Base-by-base conservation (phyloP, 2,888 invertebrate genomes). In the Anarsia innoxiella region DNA sequence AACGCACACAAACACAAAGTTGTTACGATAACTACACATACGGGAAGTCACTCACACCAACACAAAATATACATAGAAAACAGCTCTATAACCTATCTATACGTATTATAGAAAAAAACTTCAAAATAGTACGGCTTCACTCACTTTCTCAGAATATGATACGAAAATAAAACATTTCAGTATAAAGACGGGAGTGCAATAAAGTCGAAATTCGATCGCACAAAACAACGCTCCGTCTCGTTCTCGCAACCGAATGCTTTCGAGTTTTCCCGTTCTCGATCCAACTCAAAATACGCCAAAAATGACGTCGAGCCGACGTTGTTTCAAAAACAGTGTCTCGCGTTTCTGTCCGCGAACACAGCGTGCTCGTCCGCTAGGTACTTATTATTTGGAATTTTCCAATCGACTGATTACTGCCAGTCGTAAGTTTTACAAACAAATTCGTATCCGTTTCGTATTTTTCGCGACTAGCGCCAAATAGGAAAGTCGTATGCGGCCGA, bases 311-410 rank as follows among this genome's bases (percentile, higher is more conserved):
- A 69, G 70, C 68, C 72, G 73, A 71, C 62, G 67, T 66, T 69
- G 78, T 82, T 83, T 83, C 82, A 74, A 82, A 83, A 83, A 83
- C 82, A 82, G 80, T 83, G 71, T 76, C 66, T 74, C 80, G 77
- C 69, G 82, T 71, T 75, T 75, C 76, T 66, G 68, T 65, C 69
- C 59, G 63, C 73, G 66, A 74, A 62, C 57, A 67, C 66, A 67
- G 73, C 77, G 77, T 69, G 79, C 69, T 56, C 69, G 68, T 67
- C 25, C 66, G 63, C 66, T 59, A n/a, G n/a, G n/a, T n/a, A 66
- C 65, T 66, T 65, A 66, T 66, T 73, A 73, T 77, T 87, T 76
- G 87, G 86, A 88, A 88, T 88, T 88, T 88, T 88, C 88, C 88
- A 86, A 88, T 86, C 80, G 84, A 86, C 85, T 83, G 87, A 84